These are phyloP conservation scores for Hypolimnas misippus DNA, from an alignment of 2,888 invertebrate species.

Conservation along the genomic window DNA sequence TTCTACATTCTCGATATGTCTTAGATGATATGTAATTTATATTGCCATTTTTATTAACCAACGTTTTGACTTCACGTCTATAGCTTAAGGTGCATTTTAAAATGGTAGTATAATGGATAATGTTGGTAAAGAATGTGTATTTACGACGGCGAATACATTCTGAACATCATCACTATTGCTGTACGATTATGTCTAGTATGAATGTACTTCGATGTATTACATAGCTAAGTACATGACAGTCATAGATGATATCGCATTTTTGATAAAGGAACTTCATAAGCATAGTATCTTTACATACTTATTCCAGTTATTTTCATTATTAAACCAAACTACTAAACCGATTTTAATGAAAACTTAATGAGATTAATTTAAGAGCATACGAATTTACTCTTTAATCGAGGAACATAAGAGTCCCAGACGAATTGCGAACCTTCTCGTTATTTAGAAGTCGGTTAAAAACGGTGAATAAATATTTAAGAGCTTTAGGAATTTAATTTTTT, in stretches of 20 bases:
- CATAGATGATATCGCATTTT: background rate
- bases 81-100: constrained; percentile 36
- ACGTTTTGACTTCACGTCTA: constrained; percentile 28
- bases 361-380: too few species aligned
- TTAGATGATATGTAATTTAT: constrained; percentile 62
- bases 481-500: too few species aligned
- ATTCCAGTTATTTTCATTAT: too few species aligned
- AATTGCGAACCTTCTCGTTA: too few species aligned
- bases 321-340: too few species aligned
- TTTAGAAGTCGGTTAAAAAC: too few species aligned
- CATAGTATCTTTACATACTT: too few species aligned
- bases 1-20: constrained; percentile 62
- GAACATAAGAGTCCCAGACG: too few species aligned
- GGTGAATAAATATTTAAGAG: too few species aligned
- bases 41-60: constrained; percentile 43
- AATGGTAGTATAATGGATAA: constrained; percentile 16
- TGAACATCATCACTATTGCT: constrained; percentile 5
- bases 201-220: constrained; percentile 7
- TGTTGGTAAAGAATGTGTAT: constrained; percentile 16
- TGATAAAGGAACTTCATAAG: too few species aligned
- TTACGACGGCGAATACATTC: constrained; percentile 17
- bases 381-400: too few species aligned
- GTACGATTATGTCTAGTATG: constrained; percentile 1
- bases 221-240: background rate
- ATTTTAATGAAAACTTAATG: too few species aligned